Base-by-base conservation (phyloP, 1,140 invertebrate genomes). In the Eriocheir sinensis region DNA sequence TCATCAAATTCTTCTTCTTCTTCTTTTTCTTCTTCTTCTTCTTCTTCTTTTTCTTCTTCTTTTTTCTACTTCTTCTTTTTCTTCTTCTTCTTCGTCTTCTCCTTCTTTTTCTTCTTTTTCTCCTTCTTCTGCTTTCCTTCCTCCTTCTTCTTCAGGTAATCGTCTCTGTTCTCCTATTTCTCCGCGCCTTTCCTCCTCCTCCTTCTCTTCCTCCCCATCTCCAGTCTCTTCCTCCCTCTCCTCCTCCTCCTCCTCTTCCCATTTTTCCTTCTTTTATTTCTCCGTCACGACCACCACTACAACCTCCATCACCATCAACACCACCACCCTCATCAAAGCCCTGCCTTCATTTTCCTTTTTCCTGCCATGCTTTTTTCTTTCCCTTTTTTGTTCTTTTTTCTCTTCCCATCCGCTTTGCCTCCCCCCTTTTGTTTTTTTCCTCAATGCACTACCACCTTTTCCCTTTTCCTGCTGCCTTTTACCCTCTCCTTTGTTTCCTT, bases 381-480 rank as follows among this genome's bases (percentile, higher is more conserved):
- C 83, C 38, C 83, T 86, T 36, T 86, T 38, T 86, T 38, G 34
- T 38, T 86, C 83, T 86, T 38, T 86, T 4, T 86, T 21, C 21
- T 27, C 27, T 36, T 86, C n/a, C 34, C 38, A 4, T 36, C 40
- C 38, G 34, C 30, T 30, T 27, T 21, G 30, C 83, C 83, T 27
- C 30, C 38, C 4, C 0, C 83, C 12, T 8, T 27, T 38, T 21
- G 38, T 8, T 36, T 3, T 36, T n/a, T 34, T 85, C 27, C n/a
- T 27, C 15, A 44, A n/a, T 34, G 8, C n/a, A 8, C 27, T 90
- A 8, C 60, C 60, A 15, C 60, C 60, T 72, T 27, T 72, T 27
- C 27, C 60, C 27, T 27, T 72, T 27, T 72, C 60, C 27, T 27
- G 12, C 60, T 72, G 12, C 27, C 60, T 72, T 27, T 72, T 27